Evolutionary conservation across 2,888 invertebrate genomes (phyloP).

Genomic region (Temnothorax rugatulus): DNA sequence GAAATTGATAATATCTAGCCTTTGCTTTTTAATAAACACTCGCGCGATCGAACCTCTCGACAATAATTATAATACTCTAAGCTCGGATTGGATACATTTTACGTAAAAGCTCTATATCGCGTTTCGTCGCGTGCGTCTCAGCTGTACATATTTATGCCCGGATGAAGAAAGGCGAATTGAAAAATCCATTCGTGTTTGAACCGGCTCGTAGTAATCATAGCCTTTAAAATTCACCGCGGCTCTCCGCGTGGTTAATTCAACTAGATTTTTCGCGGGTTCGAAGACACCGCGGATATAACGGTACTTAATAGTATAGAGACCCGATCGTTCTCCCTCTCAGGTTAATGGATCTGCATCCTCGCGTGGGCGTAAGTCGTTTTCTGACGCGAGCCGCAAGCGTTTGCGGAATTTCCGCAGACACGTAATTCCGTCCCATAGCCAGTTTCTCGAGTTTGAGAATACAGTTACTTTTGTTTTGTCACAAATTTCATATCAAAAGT

Average conservation of each 20-base stretch:
- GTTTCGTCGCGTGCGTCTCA: constrained; percentile 32
- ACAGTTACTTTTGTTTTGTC: constrained; percentile 13
- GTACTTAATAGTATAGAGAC: constrained; percentile 57
- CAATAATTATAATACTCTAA: constrained; percentile 33
- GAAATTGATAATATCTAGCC: not conserved
- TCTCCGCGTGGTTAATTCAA: constrained; percentile 53
- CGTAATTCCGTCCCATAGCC: constrained; percentile 38
- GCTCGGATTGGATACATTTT: not conserved
- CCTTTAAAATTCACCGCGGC: constrained; percentile 48
- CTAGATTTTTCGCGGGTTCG: constrained; percentile 48
- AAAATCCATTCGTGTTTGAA: constrained; percentile 49
- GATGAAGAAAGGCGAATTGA: constrained; percentile 40
- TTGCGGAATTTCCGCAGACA: constrained; percentile 56
- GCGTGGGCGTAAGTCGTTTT: constrained; percentile 59
- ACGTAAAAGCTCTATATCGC: constrained; percentile 13
- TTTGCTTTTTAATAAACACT: not conserved
- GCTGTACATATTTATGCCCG: constrained; percentile 19
- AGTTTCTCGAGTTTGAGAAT: constrained; percentile 4
- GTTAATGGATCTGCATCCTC: constrained; percentile 53
- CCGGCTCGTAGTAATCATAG: constrained; percentile 50
- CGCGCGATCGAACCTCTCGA: not conserved
- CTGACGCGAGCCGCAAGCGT: constrained; percentile 58
- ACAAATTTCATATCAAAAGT: not conserved
- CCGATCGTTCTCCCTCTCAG: constrained; percentile 55
- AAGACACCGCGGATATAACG: constrained; percentile 57